Percentiles rank a stretch among this genome's conserved stretches.
These are phyloP conservation scores for Hemibagrus wyckioides DNA, from an alignment of 2,113 vertebrate species.

Conservation along the genomic window DNA sequence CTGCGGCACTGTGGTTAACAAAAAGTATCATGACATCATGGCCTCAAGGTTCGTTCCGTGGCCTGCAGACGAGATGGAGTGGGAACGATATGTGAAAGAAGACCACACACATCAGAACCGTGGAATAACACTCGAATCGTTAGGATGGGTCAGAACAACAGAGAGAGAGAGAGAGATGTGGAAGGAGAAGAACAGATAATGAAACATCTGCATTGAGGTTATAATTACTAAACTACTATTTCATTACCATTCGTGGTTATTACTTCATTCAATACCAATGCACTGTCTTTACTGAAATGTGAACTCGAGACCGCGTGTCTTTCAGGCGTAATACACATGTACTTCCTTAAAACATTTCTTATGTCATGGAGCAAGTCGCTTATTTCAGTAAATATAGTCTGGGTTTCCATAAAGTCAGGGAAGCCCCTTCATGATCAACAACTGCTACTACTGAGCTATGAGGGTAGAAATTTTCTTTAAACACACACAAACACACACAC, in stretches of 20 bases:
- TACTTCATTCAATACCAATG: background rate
- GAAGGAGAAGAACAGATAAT: background rate
- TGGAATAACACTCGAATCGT: background rate
- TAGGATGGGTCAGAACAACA: background rate
- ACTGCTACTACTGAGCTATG: background rate
- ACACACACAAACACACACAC: background rate
- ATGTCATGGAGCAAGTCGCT: background rate
- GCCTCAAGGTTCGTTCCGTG: constrained; percentile 41
- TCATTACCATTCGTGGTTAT: constrained; percentile 1
- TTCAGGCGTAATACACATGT: background rate
- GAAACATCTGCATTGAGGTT: background rate
- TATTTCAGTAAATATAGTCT: background rate
- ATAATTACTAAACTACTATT: background rate
- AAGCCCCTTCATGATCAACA: background rate
- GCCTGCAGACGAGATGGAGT: constrained; percentile 19
- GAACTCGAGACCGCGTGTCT: background rate
- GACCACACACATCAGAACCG: constrained; percentile 43
- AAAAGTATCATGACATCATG: constrained; percentile 47
- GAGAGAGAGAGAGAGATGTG: background rate
- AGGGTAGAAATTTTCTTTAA: background rate
- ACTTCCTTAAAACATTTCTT: background rate
- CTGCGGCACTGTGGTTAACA: constrained; percentile 40
- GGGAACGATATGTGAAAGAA: constrained; percentile 6
- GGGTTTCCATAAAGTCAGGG: background rate
- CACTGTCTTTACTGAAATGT: background rate